Evolutionary conservation across 2,797 vertebrate species (phyloP).

Genomic region (Myripristis jacobus): DNA sequence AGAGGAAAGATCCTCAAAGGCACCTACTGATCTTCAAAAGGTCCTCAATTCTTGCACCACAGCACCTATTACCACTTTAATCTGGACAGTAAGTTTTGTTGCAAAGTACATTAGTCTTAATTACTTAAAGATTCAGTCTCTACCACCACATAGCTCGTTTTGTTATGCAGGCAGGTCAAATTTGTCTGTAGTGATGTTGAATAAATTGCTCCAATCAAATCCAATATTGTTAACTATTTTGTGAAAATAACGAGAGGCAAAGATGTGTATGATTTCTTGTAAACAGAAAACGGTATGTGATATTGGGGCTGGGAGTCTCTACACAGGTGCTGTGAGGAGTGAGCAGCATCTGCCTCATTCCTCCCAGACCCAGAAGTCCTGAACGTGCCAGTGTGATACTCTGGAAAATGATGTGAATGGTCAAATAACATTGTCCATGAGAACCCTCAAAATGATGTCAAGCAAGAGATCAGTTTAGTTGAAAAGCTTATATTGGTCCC

Average conservation of each 20-base stretch:
- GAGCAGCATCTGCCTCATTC: conserved; percentile 42
- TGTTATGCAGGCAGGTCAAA: too few species aligned
- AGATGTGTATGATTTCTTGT: conserved; percentile 49
- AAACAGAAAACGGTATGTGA: conserved; percentile 63
- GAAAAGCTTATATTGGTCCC: conserved; percentile 74
- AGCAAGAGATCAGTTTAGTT: conserved; percentile 44
- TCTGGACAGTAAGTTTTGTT: conserved; percentile 6
- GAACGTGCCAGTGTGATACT: conserved; percentile 11
- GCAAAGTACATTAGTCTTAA: neutral
- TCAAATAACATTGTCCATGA: neutral
- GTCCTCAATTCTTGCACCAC: neutral
- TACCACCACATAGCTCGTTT: neutral
- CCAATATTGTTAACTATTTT: conserved; percentile 17
- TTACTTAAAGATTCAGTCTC: too few species aligned
- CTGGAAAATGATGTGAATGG: conserved; percentile 52
- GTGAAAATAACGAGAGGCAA: conserved; percentile 65
- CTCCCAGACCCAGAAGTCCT: conserved; percentile 9
- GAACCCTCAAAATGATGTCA: conserved; percentile 40
- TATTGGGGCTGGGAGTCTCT: conserved; percentile 30
- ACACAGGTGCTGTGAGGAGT: conserved; percentile 24
- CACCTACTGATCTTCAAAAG: conserved; percentile 48
- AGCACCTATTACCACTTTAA: conserved; percentile 4
- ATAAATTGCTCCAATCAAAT: conserved; percentile 23
- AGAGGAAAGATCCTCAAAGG: conserved; percentile 52
- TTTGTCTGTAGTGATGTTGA: conserved; percentile 2